phyloP scores from a whole-genome alignment of 2,113 vertebrate species.

The Aptenodytes forsteri region DNA sequence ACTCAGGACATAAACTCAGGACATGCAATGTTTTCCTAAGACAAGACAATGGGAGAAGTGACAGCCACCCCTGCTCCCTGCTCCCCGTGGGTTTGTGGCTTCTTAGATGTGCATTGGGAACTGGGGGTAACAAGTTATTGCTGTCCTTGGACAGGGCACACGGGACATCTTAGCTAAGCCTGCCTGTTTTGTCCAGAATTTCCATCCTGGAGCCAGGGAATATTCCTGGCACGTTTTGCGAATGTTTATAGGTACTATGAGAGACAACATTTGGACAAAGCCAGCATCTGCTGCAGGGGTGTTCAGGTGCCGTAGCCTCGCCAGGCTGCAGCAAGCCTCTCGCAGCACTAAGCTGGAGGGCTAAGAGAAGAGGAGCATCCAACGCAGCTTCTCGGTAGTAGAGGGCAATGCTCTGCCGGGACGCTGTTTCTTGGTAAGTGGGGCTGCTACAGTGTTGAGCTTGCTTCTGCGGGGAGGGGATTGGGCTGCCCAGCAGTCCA shows the following conservation, averaged over 20 bases:
- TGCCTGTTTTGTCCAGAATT: background rate
- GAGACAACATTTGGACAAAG: background rate
- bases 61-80: background rate
- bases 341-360: fast-evolving
- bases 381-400: fast-evolving
- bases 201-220: background rate
- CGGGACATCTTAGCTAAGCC: background rate
- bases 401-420: background rate
- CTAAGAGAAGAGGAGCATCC: background rate
- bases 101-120: background rate
- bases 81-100: background rate
- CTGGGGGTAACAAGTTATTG: fast-evolving
- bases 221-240: background rate
- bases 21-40: background rate
- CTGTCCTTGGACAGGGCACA: background rate
- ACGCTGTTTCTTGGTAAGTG: background rate
- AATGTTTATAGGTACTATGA: background rate
- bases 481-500: background rate
- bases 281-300: fast-evolving
- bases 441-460: background rate
- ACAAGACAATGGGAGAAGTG: background rate
- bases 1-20: fast-evolving
- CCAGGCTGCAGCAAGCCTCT: background rate
- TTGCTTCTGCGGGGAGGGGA: background rate
- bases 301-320: background rate